Percentiles rank a stretch among this genome's conserved stretches.
These are phyloP conservation scores for Acanthochromis polyacanthus DNA, from an alignment of 2,113 vertebrate species.

Conservation along the genomic window DNA sequence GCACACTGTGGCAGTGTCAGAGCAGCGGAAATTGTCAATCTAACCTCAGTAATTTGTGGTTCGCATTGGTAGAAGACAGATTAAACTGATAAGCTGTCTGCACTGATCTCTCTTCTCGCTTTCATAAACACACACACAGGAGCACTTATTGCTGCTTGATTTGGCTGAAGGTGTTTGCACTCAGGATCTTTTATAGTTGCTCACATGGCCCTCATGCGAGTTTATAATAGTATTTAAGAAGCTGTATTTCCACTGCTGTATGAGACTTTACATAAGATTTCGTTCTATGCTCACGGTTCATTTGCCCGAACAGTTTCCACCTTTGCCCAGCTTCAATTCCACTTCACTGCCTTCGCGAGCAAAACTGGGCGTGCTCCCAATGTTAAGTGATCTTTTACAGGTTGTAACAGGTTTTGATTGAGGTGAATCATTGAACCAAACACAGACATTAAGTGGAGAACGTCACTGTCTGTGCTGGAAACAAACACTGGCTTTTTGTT, in stretches of 20 bases:
- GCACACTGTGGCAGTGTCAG: background rate
- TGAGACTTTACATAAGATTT: background rate
- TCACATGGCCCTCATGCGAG: conserved; percentile 30
- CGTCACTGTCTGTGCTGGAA: background rate
- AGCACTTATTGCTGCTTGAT: conserved; percentile 15
- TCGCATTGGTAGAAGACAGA: no score
- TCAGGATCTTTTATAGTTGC: conserved; percentile 26
- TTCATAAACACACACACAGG: background rate
- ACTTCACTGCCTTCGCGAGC: conserved; percentile 48
- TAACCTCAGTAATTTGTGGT: no score
- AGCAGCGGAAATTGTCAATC: background rate
- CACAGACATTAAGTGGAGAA: conserved; percentile 50
- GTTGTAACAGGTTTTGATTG: conserved; percentile 55
- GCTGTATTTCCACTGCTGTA: background rate
- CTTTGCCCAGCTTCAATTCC: conserved; percentile 49
- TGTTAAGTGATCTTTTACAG: conserved; percentile 46
- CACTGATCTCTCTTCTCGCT: background rate
- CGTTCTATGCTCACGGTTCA: background rate
- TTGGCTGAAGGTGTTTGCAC: conserved; percentile 31
- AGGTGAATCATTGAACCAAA: conserved; percentile 71
- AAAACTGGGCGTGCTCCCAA: background rate
- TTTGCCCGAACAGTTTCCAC: background rate
- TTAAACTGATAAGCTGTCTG: conserved; percentile 1
- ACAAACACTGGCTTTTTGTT: background rate
- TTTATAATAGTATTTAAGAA: conserved; percentile 4